A percentile compares a stretch with the other conserved stretches of the same genome.
Evolutionary conservation across 2,797 vertebrate species (phyloP).

Genomic region (Acrossocheilus fasciatus): DNA sequence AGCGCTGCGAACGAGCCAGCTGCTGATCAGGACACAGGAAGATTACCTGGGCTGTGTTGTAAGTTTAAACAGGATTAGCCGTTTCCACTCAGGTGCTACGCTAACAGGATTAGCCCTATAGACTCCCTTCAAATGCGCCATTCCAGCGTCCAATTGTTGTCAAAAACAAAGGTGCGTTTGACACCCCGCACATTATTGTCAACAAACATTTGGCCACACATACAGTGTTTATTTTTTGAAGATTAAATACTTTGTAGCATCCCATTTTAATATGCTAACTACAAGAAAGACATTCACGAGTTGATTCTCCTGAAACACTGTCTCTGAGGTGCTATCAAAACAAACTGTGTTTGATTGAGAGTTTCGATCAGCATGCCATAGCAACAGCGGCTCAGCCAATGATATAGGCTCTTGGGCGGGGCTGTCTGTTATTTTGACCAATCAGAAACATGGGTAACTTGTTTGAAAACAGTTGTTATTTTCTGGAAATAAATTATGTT

Average conservation of each 20-base stretch:
- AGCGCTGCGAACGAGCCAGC: conserved; percentile 55
- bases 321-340: not conserved
- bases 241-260: not conserved
- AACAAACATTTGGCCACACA: conserved; percentile 10
- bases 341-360: not conserved
- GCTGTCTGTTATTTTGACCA: not conserved
- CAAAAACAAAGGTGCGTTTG: conserved; percentile 67
- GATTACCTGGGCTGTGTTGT: conserved; percentile 68
- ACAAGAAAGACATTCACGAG: not conserved
- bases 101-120: conserved; percentile 73
- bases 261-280: not conserved
- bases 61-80: conserved; percentile 74
- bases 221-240: conserved; percentile 1
- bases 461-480: conserved; percentile 2
- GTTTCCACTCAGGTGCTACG: conserved; percentile 73
- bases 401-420: not conserved
- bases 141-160: conserved; percentile 60
- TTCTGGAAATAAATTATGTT: not conserved
- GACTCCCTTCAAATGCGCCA: conserved; percentile 65
- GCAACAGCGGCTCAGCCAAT: not conserved
- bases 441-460: conserved; percentile 7
- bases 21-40: conserved; percentile 65
- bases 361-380: not conserved
- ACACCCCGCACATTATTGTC: not conserved
- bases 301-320: not conserved